phyloP scores from a whole-genome alignment of 1,140 invertebrate genomes.

The Drosophila tani region DNA sequence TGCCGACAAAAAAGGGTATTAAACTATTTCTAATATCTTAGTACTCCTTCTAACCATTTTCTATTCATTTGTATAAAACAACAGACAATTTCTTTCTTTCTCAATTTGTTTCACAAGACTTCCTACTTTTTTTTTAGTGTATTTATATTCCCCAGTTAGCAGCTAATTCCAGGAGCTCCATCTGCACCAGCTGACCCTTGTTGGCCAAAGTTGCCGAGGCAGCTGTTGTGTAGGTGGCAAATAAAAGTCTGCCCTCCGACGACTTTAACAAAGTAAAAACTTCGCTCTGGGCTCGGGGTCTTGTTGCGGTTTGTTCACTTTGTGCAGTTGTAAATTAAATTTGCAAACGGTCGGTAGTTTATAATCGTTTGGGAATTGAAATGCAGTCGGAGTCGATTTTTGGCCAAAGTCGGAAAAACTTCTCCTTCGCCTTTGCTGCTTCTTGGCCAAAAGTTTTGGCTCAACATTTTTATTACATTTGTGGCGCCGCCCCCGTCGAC shows the following conservation, averaged over 20 bases:
- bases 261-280: conserved; percentile 79
- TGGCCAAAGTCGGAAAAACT: conserved; percentile 45
- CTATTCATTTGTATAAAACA: neutral
- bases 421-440: conserved; percentile 47
- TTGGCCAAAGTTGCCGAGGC: conserved; percentile 20
- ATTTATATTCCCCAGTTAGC: conserved; percentile 29
- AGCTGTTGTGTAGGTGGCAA: conserved; percentile 63
- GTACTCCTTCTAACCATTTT: neutral
- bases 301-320: conserved; percentile 55
- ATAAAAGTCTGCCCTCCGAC: conserved; percentile 65
- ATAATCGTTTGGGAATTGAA: conserved; percentile 84
- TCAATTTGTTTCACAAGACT: neutral
- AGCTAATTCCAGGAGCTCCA: conserved; percentile 59
- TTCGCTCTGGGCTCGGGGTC: conserved; percentile 25
- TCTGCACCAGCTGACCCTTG: conserved; percentile 30
- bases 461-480: conserved; percentile 74
- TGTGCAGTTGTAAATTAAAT: conserved; percentile 80
- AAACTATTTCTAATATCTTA: too few species aligned
- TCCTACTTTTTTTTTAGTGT: neutral
- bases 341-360: conserved; percentile 72
- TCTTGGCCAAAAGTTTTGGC: conserved; percentile 75
- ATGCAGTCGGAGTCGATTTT: conserved; percentile 74
- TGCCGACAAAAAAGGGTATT: too few species aligned
- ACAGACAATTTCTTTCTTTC: neutral
- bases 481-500: conserved; percentile 52